Evolutionary conservation across 2,888 invertebrate genomes (phyloP), one percentile per base, ranked within the genome.

Genomic region (Nomada ruficornis): DNA sequence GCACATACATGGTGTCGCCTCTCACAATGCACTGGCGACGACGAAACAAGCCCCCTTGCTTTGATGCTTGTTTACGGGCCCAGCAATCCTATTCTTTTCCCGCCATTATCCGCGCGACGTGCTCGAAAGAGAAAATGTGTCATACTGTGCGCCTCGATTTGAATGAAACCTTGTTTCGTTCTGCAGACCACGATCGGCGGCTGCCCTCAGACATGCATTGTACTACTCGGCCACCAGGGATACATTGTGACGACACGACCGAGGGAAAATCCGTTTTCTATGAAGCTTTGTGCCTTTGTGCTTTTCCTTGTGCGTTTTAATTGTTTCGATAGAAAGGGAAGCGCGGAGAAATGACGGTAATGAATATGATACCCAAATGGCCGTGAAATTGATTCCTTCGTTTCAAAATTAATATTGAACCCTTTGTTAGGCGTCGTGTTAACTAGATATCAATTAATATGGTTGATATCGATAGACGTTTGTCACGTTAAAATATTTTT

Each of bases 21-120:
- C 84, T 82, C 84, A 76, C 71, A 50, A 71, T 50, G 69, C 71
- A 36, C 77, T 77, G 63, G 54, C 64, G 47, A 65, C 65, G 70
- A 18, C 68, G 76, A 18, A 71, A 74, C 73, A 36, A 77, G 62
- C 54, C 73, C 73, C 68, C 67, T 82, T 77, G 68, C 83, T 77
- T 75, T 80, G 80, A 77, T 68, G 65, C 65, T 85, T 83, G 77
- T 85, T 85, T 85, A 80, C 82, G 73, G 60, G 72, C 10, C 54
- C 36, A 29, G 44, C 63, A 29, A 59, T 50, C 65, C 57, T 52
- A 65, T 77, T 85, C 68, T 60, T 64, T 74, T 57, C 60, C 26
- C 52, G 1, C 20, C 55, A 70, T 80, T 77, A 65, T 77, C 42
- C 64, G 55, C n/a, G 59, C 69, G 69, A 54, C 29, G 18, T 57